Base-by-base conservation (phyloP, 2,797 vertebrate genomes). In the Mus spretus region DNA sequence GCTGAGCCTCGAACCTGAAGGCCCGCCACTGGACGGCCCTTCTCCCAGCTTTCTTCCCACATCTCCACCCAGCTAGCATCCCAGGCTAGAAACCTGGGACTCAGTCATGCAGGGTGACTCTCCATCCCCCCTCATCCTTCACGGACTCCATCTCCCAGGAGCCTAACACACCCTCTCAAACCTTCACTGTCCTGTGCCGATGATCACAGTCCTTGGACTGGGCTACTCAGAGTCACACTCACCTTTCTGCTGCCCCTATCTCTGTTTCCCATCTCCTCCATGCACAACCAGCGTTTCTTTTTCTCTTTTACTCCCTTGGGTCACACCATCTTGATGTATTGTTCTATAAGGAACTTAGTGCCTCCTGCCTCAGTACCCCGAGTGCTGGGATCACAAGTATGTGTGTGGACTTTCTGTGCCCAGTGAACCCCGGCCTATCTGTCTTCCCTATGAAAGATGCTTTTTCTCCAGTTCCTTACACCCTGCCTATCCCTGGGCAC, bases 371-470 rank as follows among this genome's bases (percentile, higher is more conserved):
- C 24, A 72, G 63, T 50, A 81, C 40, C 19, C 63, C 63, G 67
- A 70, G 47, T 67, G 17, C 34, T 40, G 47, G 6, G 78, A 14
- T 91, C n/a, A 22, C n/a, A 57, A 55, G 17, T 34, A 3, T 53
- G 22, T 26, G 0, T 53, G 22, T 26, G 1, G n/a, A 47, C 47
- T 6, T 65, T 24, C 40, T 74, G 14, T 57, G 44, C 63, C 55
- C 31, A 70, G 55, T 7, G 50, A 20, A 92, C 72, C 67, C 28
- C 72, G 44, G 34, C 28, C 72, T 63, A 12, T 90, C 61, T 28
- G 2, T 89, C 61, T 50, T 89, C 53, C 61, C 53, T 81, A 47
- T 44, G 72, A 87, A 80, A 96, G 91, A 90, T 91, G 17, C 1
- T 79, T 28, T 79, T 88, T 85, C 84, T 88, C 59, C 74, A 61